phyloP scores from a whole-genome alignment of 2,888 invertebrate genomes.

The Fabriciana adippe region DNA sequence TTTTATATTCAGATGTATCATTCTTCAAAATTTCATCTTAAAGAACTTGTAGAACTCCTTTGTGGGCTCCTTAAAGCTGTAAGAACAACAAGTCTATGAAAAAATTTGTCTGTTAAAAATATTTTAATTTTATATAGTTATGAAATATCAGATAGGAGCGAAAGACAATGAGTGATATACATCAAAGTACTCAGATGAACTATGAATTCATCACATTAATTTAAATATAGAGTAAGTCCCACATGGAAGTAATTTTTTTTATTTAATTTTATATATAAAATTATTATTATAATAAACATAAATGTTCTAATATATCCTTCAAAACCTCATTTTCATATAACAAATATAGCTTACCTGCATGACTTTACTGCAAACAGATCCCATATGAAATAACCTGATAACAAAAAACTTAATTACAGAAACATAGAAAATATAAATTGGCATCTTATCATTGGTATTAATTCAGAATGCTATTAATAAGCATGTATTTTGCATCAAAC shows the following conservation, averaged over 20 bases:
- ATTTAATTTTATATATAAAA: too few relatives aligned
- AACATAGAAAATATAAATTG: constrained; percentile 6
- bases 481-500: constrained; percentile 61
- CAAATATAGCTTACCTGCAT: constrained; percentile 2
- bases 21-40: too few relatives aligned
- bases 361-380: neutral
- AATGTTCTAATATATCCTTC: too few relatives aligned
- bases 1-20: too few relatives aligned
- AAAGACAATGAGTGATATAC: constrained; percentile 49
- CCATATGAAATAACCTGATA: constrained; percentile 27
- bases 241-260: neutral
- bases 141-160: constrained; percentile 78
- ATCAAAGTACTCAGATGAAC: constrained; percentile 56
- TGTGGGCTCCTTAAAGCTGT: neutral
- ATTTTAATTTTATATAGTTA: neutral
- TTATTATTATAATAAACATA: too few relatives aligned
- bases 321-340: too few relatives aligned
- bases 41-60: too few relatives aligned
- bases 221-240: neutral
- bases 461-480: constrained; percentile 57
- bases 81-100: neutral
- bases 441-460: neutral
- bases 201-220: constrained; percentile 55
- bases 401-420: constrained; percentile 17
- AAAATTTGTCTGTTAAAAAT: neutral